phyloP scores from a whole-genome alignment of 2,113 vertebrate genomes.

The Sterna hirundo region DNA sequence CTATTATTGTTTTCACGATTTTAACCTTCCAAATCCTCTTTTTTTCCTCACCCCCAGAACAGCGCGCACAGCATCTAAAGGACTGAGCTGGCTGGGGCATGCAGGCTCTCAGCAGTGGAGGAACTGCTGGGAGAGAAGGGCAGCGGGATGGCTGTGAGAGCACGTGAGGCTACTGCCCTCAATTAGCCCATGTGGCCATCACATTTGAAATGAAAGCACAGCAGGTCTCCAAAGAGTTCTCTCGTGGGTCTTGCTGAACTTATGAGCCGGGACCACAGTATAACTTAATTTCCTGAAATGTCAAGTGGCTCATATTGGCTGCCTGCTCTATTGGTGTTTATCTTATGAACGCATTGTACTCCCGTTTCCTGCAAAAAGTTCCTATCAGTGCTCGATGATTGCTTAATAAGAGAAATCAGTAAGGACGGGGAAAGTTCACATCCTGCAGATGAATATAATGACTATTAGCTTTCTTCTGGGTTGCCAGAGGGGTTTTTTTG shows the following conservation, averaged over 20 bases:
- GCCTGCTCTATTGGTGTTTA: constrained; percentile 12
- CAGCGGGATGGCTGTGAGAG: not conserved
- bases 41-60: not conserved
- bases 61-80: not conserved
- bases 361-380: constrained; percentile 7
- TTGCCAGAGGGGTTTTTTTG: not conserved
- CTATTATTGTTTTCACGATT: not conserved
- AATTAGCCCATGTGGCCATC: not conserved
- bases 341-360: not conserved
- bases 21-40: not conserved
- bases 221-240: not conserved
- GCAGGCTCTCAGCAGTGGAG: not conserved
- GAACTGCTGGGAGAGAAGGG: not conserved
- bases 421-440: constrained; percentile 13
- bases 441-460: not conserved
- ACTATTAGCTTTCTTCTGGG: not conserved
- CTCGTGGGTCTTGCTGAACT: not conserved
- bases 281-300: constrained; percentile 57
- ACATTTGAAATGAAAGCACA: not conserved
- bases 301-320: not conserved
- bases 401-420: constrained; percentile 45
- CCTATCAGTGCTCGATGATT: constrained; percentile 24
- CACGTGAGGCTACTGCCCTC: not conserved
- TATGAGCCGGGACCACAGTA: not conserved
- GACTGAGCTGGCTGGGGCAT: not conserved